Conservation (phyloP, 2,888 invertebrate species). For the Nomada fabriciana region DNA sequence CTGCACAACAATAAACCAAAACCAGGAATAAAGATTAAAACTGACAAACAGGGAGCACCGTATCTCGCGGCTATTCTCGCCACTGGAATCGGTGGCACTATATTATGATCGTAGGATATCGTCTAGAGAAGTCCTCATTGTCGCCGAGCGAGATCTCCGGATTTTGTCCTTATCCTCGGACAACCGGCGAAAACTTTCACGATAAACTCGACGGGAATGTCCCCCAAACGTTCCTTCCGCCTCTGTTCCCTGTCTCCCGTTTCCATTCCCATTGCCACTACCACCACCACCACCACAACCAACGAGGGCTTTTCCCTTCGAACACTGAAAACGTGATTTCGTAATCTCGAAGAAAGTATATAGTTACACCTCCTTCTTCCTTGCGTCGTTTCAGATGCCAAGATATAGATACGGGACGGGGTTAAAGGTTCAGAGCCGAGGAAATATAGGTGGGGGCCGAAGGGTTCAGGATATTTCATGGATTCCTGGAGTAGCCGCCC, state of each 20-base stretch:
- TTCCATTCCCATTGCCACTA: background rate
- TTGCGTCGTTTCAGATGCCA: slow-evolving; percentile 54
- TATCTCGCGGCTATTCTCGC: slow-evolving; percentile 55
- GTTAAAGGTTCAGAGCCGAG: slow-evolving; percentile 36
- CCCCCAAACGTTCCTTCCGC: slow-evolving; percentile 47
- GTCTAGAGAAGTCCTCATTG: slow-evolving; percentile 61
- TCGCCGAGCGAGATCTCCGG: slow-evolving; percentile 61
- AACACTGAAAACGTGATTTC: slow-evolving; percentile 63
- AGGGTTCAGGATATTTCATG: slow-evolving; percentile 70
- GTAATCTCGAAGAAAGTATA: slow-evolving; percentile 68
- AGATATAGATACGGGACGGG: slow-evolving; percentile 62
- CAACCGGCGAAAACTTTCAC: slow-evolving; percentile 68
- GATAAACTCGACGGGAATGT: slow-evolving; percentile 64
- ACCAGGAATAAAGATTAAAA: slow-evolving; percentile 24
- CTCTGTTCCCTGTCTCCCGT: background rate
- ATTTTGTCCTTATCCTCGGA: slow-evolving; percentile 69
- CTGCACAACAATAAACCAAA: too few relatives aligned
- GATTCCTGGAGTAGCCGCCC: slow-evolving; percentile 76
- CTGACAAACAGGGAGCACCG: slow-evolving; percentile 32
- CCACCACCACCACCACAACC: background rate
- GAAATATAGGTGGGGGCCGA: slow-evolving; percentile 51
- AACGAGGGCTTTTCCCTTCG: slow-evolving; percentile 45
- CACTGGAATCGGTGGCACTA: slow-evolving; percentile 58
- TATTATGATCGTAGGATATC: slow-evolving; percentile 64
- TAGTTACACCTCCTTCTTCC: slow-evolving; percentile 57